phyloP scores from a whole-genome alignment of 1,140 invertebrate species.

The Lordiphosa mommai region DNA sequence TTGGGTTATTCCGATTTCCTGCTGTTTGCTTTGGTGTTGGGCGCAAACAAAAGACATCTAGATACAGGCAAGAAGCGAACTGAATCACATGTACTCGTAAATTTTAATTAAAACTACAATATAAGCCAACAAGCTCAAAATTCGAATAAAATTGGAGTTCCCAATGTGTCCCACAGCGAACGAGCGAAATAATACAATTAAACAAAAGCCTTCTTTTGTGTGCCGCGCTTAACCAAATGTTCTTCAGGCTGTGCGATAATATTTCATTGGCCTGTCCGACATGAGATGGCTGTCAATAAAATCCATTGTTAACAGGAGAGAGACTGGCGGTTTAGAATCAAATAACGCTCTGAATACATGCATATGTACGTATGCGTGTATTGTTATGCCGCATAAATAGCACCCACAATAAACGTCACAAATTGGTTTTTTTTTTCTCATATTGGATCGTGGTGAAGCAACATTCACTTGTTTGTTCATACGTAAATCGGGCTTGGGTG shows the following conservation, averaged over 20 bases:
- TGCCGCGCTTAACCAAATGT: slow-evolving; percentile 32
- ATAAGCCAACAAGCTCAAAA: slow-evolving; percentile 30
- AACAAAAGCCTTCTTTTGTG: slow-evolving; percentile 61
- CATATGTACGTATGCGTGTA: slow-evolving; percentile 3
- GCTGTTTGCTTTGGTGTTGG: slow-evolving; percentile 29
- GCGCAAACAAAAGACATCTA: slow-evolving; percentile 36
- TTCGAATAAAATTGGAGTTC: slow-evolving; percentile 58
- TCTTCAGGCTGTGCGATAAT: slow-evolving; percentile 30
- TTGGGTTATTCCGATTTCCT: slow-evolving; percentile 74
- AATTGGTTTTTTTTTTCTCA: slow-evolving; percentile 51
- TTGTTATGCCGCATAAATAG: slow-evolving; percentile 24
- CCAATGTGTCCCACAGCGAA: slow-evolving; percentile 28
- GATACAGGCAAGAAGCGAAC: slow-evolving; percentile 6
- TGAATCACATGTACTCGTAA: slow-evolving; percentile 49
- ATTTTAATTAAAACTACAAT: slow-evolving; percentile 69
- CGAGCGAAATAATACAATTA: slow-evolving; percentile 8
- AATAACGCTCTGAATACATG: slow-evolving; percentile 30
- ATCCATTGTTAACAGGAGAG: slow-evolving; percentile 30
- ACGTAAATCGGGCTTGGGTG: slow-evolving; percentile 40
- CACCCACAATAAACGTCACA: slow-evolving; percentile 69
- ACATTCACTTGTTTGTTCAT: slow-evolving; percentile 37
- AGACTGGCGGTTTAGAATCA: slow-evolving; percentile 30
- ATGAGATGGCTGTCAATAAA: slow-evolving; percentile 69
- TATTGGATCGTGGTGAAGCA: too few relatives aligned
- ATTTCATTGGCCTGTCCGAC: slow-evolving; percentile 64